A percentile compares a stretch with the other conserved stretches of the same genome.
Evolutionary conservation across 2,888 invertebrate species (phyloP).

Genomic region (Mechanitis mazaeus): DNA sequence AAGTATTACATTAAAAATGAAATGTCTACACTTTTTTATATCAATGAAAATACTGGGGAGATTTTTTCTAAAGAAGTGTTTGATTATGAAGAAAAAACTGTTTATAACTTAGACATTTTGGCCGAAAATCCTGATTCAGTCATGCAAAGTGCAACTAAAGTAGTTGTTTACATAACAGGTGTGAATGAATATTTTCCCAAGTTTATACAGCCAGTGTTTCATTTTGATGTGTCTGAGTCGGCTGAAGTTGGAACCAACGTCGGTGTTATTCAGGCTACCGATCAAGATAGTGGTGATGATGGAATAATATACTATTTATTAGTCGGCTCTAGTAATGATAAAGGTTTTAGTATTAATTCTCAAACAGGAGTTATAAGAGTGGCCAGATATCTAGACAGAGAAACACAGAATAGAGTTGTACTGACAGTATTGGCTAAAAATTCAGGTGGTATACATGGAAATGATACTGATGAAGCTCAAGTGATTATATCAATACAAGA

Average conservation of each 20-base stretch:
- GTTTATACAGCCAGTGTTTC: constrained; percentile 92
- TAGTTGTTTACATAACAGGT: constrained; percentile 86
- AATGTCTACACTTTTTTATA: constrained; percentile 84
- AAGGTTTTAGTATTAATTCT: constrained; percentile 90
- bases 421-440: constrained; percentile 96
- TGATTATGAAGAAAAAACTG: constrained; percentile 89
- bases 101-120: constrained; percentile 84
- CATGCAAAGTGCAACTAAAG: constrained; percentile 85
- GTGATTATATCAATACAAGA: constrained; percentile 95
- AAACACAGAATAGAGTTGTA: constrained; percentile 92
- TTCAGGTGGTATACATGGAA: constrained; percentile 93
- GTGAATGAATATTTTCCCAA: constrained; percentile 93
- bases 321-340: constrained; percentile 94
- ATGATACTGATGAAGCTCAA: constrained; percentile 96
- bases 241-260: constrained; percentile 90
- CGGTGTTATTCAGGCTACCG: constrained; percentile 90
- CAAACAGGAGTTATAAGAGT: constrained; percentile 91
- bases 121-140: constrained; percentile 92
- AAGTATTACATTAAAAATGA: constrained; percentile 88
- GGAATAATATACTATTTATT: constrained; percentile 94
- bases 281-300: constrained; percentile 91
- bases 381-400: constrained; percentile 87
- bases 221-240: constrained; percentile 95
- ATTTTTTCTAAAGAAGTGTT: constrained; percentile 86
- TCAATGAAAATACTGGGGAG: constrained; percentile 86